Evolutionary conservation across 1,140 invertebrate genomes (phyloP).

Genomic region (Fopius arisanus): DNA sequence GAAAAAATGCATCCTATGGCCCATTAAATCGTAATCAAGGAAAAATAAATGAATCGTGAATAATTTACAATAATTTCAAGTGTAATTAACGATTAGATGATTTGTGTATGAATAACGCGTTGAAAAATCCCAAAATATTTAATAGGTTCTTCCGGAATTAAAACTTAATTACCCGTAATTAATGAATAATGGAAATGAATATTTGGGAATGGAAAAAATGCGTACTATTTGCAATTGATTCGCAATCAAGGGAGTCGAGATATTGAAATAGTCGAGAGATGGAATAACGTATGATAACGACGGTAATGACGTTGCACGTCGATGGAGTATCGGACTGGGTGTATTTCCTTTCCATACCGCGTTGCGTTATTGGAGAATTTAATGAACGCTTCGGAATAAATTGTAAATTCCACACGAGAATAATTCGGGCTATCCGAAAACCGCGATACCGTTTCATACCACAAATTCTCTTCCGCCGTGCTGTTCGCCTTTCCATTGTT

Average conservation of each 20-base stretch:
- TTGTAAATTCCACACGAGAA: constrained; percentile 26
- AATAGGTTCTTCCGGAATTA: no score
- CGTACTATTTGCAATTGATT: neutral
- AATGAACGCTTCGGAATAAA: constrained; percentile 38
- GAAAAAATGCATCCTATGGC: no score
- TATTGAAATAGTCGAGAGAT: constrained; percentile 20
- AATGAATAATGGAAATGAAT: no score
- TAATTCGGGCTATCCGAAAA: constrained; percentile 8
- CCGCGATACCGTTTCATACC: constrained; percentile 14
- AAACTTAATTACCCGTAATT: neutral
- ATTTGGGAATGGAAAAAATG: neutral
- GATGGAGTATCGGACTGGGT: constrained; percentile 37
- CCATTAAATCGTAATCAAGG: no score
- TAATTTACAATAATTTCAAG: no score
- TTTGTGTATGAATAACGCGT: no score
- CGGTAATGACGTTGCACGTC: constrained; percentile 34
- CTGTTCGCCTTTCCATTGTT: constrained; percentile 3
- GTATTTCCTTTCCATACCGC: constrained; percentile 35
- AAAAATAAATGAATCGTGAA: no score
- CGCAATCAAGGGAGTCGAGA: neutral
- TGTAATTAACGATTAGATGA: no score
- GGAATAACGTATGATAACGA: constrained; percentile 32
- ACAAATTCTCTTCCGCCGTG: neutral
- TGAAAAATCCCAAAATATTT: no score
- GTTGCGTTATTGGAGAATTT: constrained; percentile 32